These are phyloP conservation scores for Colletes collaris DNA, from an alignment of 2,888 invertebrate species.

Conservation along the genomic window DNA sequence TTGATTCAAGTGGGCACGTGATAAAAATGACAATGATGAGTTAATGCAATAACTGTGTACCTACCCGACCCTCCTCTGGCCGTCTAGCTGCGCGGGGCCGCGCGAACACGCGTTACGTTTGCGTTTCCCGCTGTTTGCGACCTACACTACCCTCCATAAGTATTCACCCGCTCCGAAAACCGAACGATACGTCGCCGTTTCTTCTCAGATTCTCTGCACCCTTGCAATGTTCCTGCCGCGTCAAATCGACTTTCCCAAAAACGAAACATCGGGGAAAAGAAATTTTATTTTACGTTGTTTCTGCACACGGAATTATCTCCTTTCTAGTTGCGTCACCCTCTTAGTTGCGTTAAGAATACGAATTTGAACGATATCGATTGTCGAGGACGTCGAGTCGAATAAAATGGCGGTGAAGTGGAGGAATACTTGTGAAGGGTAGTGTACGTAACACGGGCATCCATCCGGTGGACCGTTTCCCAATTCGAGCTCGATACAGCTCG, in stretches of 20 bases:
- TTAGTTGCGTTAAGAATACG: too few relatives aligned
- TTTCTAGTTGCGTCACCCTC: too few relatives aligned
- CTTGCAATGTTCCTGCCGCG: too few relatives aligned
- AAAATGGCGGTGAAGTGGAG: too few relatives aligned
- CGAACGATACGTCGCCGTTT: too few relatives aligned
- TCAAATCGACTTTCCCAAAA: too few relatives aligned
- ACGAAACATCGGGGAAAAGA: too few relatives aligned
- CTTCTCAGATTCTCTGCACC: neutral
- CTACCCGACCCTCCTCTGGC: conserved; percentile 67
- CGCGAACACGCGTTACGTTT: conserved; percentile 28
- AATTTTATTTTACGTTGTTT: too few relatives aligned
- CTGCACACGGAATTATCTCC: too few relatives aligned
- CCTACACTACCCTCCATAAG: conserved; percentile 21
- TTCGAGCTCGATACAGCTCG: conserved; percentile 56
- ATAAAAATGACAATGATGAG: conserved; percentile 83
- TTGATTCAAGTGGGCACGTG: conserved; percentile 81
- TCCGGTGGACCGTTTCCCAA: conserved; percentile 69
- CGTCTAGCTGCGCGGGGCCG: conserved; percentile 26
- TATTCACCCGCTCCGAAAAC: neutral
- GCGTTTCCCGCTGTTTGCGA: conserved; percentile 31
- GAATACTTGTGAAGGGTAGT: conserved; percentile 30
- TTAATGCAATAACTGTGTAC: conserved; percentile 82
- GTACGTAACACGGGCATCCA: conserved; percentile 34
- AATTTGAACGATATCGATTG: neutral
- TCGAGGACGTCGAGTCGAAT: neutral